Conservation (phyloP, 2,888 invertebrate species). For the Brachyptera putata region DNA sequence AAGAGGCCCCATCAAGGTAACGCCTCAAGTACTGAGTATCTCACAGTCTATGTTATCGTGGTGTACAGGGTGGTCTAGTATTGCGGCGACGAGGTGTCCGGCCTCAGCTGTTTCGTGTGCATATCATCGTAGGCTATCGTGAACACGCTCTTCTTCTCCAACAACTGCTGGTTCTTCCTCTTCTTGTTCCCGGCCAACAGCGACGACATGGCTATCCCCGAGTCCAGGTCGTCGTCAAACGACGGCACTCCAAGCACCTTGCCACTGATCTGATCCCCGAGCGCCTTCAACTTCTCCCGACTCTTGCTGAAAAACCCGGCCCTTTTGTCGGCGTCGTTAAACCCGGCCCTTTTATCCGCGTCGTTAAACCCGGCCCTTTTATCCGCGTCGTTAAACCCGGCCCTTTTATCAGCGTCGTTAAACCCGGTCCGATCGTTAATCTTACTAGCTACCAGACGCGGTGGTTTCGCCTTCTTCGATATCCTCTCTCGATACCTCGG, state of each 20-base stretch:
- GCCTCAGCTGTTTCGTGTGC: conserved; percentile 74
- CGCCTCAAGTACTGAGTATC: too few species aligned
- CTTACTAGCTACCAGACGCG: background rate
- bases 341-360: conserved; percentile 22
- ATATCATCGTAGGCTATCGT: conserved; percentile 91
- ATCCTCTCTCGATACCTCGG: conserved; percentile 48
- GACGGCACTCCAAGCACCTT: conserved; percentile 38
- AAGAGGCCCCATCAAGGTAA: too few species aligned
- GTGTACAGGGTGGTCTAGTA: too few species aligned
- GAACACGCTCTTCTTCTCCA: conserved; percentile 88
- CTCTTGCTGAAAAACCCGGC: background rate
- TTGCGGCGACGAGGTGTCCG: conserved; percentile 76
- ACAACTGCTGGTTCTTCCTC: conserved; percentile 45
- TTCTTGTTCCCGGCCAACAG: conserved; percentile 35
- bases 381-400: conserved; percentile 16
- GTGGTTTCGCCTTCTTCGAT: conserved; percentile 38
- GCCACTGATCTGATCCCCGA: conserved; percentile 43
- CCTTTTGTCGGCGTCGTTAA: conserved; percentile 20
- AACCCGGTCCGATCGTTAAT: background rate
- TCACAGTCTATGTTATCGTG: too few species aligned
- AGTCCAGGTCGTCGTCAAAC: conserved; percentile 65
- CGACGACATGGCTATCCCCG: conserved; percentile 71
- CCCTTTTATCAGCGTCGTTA: conserved; percentile 26
- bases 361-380: conserved; percentile 18
- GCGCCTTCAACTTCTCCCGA: conserved; percentile 18